These are phyloP conservation scores for Hassar affinis DNA, from an alignment of 2,113 vertebrate genomes.

Conservation along the genomic window DNA sequence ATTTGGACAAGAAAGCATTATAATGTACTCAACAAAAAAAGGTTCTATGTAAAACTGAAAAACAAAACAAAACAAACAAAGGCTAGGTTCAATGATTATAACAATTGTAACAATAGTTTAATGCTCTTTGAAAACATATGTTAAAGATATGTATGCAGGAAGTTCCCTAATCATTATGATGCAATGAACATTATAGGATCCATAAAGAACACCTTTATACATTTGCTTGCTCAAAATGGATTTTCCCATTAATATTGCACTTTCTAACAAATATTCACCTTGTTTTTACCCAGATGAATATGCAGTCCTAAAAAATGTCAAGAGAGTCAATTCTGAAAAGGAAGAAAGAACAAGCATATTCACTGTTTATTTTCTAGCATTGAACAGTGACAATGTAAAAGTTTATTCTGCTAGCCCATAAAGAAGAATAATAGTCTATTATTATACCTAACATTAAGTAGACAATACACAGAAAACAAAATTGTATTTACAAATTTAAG, in stretches of 20 bases:
- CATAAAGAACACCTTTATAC: not conserved
- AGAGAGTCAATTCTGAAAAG: not conserved
- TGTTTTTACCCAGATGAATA: not conserved
- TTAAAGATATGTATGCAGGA: not conserved
- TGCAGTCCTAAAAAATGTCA: not conserved
- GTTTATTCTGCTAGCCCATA: not conserved
- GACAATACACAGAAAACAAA: not conserved
- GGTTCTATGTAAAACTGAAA: too few relatives aligned
- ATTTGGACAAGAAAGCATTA: not conserved
- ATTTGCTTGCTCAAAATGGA: not conserved
- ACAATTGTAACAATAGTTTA: not conserved
- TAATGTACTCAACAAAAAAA: not conserved
- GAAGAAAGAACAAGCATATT: not conserved
- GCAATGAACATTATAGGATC: not conserved
- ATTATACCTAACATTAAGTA: not conserved
- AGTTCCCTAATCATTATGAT: not conserved
- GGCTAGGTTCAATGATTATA: too few relatives aligned
- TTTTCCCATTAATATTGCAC: not conserved
- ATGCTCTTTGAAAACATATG: not conserved
- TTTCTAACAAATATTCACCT: too few relatives aligned
- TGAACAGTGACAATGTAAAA: not conserved
- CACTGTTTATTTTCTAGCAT: not conserved
- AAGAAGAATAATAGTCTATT: not conserved
- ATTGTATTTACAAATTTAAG: not conserved
- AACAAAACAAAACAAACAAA: too few relatives aligned